phyloP scores from a whole-genome alignment of 2,888 invertebrate species.

The Glaucopsyche alexis region DNA sequence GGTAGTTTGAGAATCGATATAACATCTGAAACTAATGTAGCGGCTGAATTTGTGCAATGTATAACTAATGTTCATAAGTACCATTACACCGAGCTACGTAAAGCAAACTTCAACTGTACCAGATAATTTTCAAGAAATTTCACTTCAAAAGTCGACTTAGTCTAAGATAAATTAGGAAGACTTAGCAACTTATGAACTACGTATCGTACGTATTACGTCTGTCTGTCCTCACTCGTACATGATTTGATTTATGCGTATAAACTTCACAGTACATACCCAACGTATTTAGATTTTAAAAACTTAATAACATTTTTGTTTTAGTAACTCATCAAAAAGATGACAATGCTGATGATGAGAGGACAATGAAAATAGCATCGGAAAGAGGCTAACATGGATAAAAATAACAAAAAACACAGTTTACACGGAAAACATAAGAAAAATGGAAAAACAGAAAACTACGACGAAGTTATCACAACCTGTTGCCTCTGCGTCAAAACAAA shows the following conservation, averaged over 20 bases:
- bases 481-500: conserved; percentile 75
- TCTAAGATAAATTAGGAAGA: background rate
- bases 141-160: conserved; percentile 16
- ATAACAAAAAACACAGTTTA: conserved; percentile 68
- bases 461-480: conserved; percentile 68
- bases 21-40: conserved; percentile 24
- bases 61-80: conserved; percentile 24
- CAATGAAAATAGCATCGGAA: conserved; percentile 37
- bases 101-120: background rate
- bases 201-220: background rate
- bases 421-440: conserved; percentile 74
- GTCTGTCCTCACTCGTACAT: background rate
- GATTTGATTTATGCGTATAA: no score
- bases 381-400: conserved; percentile 67
- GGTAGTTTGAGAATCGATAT: conserved; percentile 17
- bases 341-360: background rate
- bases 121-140: conserved; percentile 20
- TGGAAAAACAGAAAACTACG: conserved; percentile 64
- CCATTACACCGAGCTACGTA: conserved; percentile 6
- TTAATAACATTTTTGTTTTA: background rate
- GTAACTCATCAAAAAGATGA: background rate
- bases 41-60: conserved; percentile 21
- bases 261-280: background rate
- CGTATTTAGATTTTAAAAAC: background rate
- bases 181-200: background rate